A percentile compares a stretch with the other conserved stretches of the same genome.
Conservation (phyloP, 2,888 invertebrate genomes). For the Ectemnius cavifrons region DNA sequence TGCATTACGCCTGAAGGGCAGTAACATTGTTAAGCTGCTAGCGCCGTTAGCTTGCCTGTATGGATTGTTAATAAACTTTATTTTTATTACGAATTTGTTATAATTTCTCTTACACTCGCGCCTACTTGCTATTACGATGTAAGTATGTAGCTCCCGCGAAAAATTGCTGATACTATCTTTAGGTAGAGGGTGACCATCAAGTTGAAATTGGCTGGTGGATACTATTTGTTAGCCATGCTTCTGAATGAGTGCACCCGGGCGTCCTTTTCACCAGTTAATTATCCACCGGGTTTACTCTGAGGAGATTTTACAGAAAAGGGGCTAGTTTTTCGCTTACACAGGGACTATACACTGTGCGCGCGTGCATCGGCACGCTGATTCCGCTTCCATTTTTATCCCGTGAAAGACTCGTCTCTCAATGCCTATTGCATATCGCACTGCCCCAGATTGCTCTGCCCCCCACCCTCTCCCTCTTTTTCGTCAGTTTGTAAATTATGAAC, state of each 20-base stretch:
- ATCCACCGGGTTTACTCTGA: conserved; percentile 60
- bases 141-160: too few relatives aligned
- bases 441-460: conserved; percentile 54
- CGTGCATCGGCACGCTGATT: conserved; percentile 12
- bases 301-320: conserved; percentile 22
- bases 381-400: conserved; percentile 69
- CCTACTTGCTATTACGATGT: too few relatives aligned
- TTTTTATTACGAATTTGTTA: conserved; percentile 64
- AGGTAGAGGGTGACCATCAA: too few relatives aligned
- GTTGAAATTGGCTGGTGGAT: too few relatives aligned
- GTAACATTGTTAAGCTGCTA: conserved; percentile 66
- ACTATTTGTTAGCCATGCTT: too few relatives aligned
- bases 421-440: conserved; percentile 54
- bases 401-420: conserved; percentile 69
- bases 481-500: conserved; percentile 3
- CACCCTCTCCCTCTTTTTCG: conserved; percentile 11
- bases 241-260: not conserved
- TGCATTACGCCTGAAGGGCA: conserved; percentile 46
- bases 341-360: too few relatives aligned
- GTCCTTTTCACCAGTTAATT: conserved; percentile 50
- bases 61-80: conserved; percentile 69
- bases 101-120: conserved; percentile 21
- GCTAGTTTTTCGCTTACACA: conserved; percentile 1
- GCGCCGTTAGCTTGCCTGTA: conserved; percentile 62
- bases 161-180: too few relatives aligned